A percentile compares a stretch with the other conserved stretches of the same genome.
Conservation (phyloP, 2,113 vertebrate genomes). For the Boleophthalmus pectinirostris region DNA sequence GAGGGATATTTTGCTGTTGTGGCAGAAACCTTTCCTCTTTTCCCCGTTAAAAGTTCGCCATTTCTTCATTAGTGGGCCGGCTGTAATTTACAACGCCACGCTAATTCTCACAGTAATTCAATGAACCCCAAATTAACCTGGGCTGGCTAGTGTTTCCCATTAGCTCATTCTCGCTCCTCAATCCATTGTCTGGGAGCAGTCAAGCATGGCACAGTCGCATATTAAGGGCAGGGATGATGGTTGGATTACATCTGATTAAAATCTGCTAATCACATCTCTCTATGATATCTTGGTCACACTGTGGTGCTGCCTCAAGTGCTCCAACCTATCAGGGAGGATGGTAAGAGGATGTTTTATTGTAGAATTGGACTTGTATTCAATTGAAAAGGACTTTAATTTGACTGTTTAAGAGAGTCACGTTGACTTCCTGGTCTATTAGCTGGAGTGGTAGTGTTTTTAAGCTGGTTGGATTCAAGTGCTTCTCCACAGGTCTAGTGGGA, state of each 20-base stretch:
- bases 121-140: conserved; percentile 77
- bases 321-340: conserved; percentile 12
- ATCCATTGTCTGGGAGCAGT: conserved; percentile 58
- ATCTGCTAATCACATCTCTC: conserved; percentile 70
- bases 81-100: conserved; percentile 66
- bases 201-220: conserved; percentile 51
- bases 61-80: conserved; percentile 52
- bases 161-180: conserved; percentile 52
- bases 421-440: not conserved
- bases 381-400: not conserved
- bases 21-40: conserved; percentile 41
- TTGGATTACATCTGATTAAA: conserved; percentile 70
- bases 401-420: not conserved
- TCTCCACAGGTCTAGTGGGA: not conserved
- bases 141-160: conserved; percentile 62
- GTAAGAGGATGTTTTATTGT: not conserved
- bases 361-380: not conserved
- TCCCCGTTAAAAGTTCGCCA: conserved; percentile 34
- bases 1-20: conserved; percentile 49
- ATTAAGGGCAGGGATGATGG: conserved; percentile 63
- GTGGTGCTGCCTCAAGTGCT: conserved; percentile 25
- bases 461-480: not conserved
- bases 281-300: conserved; percentile 48
- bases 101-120: conserved; percentile 71
- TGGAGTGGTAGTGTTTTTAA: not conserved